These are phyloP conservation scores for Exephanes ischioxanthus DNA, from an alignment of 2,888 invertebrate species.

Conservation along the genomic window DNA sequence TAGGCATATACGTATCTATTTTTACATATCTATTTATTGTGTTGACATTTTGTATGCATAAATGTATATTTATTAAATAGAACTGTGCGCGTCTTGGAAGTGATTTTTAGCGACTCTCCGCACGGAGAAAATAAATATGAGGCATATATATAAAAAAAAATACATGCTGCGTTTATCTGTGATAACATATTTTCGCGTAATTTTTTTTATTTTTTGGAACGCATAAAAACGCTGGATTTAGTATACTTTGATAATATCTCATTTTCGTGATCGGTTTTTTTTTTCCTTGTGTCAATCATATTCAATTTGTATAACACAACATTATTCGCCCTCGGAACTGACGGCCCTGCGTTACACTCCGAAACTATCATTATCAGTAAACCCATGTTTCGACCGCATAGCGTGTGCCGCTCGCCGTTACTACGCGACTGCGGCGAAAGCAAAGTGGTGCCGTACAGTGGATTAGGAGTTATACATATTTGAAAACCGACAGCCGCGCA, in stretches of 20 bases:
- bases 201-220: too few relatives aligned
- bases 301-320: not conserved
- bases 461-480: conserved; percentile 10
- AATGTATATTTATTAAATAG: too few relatives aligned
- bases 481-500: not conserved
- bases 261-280: not conserved
- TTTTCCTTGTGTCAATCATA: not conserved
- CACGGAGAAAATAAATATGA: too few relatives aligned
- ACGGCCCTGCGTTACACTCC: conserved; percentile 6
- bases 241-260: too few relatives aligned
- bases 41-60: too few relatives aligned
- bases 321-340: conserved; percentile 8
- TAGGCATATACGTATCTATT: too few relatives aligned
- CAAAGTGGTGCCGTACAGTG: conserved; percentile 3
- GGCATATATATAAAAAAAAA: too few relatives aligned
- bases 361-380: conserved; percentile 42
- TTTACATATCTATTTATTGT: too few relatives aligned
- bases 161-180: too few relatives aligned
- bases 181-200: not conserved
- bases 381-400: conserved; percentile 18
- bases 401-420: conserved; percentile 36
- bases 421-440: conserved; percentile 34
- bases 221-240: too few relatives aligned
- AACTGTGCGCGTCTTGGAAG: too few relatives aligned
- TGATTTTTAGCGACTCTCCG: too few relatives aligned